Evolutionary conservation across 1,140 invertebrate species (phyloP), one percentile per base, ranked within the genome.

Genomic region (Antheraea mylitta): DNA sequence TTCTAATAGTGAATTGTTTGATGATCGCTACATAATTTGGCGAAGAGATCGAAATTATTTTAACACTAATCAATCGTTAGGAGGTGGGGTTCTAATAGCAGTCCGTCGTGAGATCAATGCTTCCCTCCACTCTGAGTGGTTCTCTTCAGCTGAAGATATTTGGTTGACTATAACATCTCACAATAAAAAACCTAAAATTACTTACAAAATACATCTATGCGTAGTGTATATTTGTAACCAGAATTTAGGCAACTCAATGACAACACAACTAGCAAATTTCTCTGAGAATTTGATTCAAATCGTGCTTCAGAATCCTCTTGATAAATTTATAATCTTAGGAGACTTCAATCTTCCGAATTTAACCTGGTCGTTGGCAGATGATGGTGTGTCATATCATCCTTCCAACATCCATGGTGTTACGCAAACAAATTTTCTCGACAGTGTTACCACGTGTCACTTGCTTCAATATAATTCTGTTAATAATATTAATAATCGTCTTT

Each of bases 121-220:
- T 42, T 4, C 7, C 7, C 38, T 53, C 18, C n/a, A 13, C 18
- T 45, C 11, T 30, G 64, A 70, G 18, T 70, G 64, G 69, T 70
- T 37, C 19, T 70, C 64, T n/a, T 22, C 37, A n/a, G 64, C 64
- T 37, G 53, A 70, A 38, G 69, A 70, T 38, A 2, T 42, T 42
- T 42, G 38, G 38, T 8, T 42, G 11, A 42, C 2, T 11, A 42
- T 42, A 42, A 42, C 58, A 6, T 11, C 66, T 9, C 18, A 22
- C 0, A 18, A 13, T 22, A 58, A 18, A 13, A 70, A 70, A 30
- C 64, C 69, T 7, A 70, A 36, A 45, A 37, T 58, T 58, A 30
- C 8, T 3, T 67, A 67, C 45, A 67, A 67, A 58, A 67, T 67
- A 18, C 66, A 64, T 30, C 8, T 69, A 18, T 63, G 59, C 18